Percentiles rank a stretch among this genome's conserved stretches.
phyloP scores from a whole-genome alignment of 1,140 invertebrate species.

The Lordiphosa collinella region DNA sequence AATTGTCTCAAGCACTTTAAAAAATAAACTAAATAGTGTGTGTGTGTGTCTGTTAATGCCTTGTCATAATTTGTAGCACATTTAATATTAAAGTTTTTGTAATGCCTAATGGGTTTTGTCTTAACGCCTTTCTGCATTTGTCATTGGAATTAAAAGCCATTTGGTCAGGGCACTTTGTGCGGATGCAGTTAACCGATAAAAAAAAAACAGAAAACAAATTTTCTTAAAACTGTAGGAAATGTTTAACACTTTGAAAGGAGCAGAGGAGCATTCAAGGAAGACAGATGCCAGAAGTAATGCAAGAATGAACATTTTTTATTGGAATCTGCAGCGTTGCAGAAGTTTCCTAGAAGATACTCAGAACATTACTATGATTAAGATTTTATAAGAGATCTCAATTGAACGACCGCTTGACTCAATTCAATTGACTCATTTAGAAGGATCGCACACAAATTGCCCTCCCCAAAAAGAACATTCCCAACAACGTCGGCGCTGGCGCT shows the following conservation, averaged over 20 bases:
- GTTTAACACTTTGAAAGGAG: too few relatives aligned
- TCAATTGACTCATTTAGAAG: slow-evolving; percentile 19
- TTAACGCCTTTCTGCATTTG: slow-evolving; percentile 54
- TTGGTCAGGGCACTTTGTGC: slow-evolving; percentile 38
- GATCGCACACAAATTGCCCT: too few relatives aligned
- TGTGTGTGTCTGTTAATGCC: slow-evolving; percentile 36
- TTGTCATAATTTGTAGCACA: slow-evolving; percentile 67
- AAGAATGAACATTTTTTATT: too few relatives aligned
- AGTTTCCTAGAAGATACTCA: too few relatives aligned
- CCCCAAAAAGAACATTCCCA: neutral
- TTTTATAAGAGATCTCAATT: too few relatives aligned
- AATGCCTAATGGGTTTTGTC: slow-evolving; percentile 43
- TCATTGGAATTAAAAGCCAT: slow-evolving; percentile 67
- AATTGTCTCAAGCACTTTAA: slow-evolving; percentile 45
- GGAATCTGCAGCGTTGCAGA: too few relatives aligned
- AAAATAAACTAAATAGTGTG: slow-evolving; percentile 28
- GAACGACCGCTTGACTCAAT: too few relatives aligned
- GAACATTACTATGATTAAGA: too few relatives aligned
- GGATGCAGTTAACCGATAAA: slow-evolving; percentile 1
- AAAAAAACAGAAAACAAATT: too few relatives aligned
- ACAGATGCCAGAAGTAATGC: too few relatives aligned
- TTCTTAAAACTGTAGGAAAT: too few relatives aligned
- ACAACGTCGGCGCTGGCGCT: slow-evolving; percentile 53
- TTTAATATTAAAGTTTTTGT: slow-evolving; percentile 48
- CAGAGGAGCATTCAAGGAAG: too few relatives aligned